A percentile compares a stretch with the other conserved stretches of the same genome.
phyloP scores from a whole-genome alignment of 2,797 vertebrate species.

The Pipistrellus pipistrellus region DNA sequence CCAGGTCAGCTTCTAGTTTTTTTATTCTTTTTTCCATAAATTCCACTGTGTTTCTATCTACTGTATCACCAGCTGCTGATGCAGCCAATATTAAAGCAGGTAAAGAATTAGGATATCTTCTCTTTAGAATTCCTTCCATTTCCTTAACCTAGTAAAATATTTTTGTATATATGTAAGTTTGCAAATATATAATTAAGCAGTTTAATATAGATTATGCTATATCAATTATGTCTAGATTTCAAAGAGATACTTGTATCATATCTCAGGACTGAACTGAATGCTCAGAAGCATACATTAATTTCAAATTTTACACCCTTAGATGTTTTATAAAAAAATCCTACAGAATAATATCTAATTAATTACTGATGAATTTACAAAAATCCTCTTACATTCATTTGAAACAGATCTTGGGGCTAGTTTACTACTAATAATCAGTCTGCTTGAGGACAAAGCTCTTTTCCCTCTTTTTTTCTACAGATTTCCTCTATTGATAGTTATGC shows the following conservation, averaged over 20 bases:
- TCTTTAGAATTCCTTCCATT: slow-evolving; percentile 93
- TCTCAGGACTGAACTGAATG: slow-evolving; percentile 15
- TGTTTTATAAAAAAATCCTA: background rate
- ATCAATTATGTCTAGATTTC: background rate
- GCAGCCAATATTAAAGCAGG: slow-evolving; percentile 95
- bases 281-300: background rate
- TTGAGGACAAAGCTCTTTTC: background rate
- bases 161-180: slow-evolving; percentile 16
- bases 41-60: slow-evolving; percentile 87
- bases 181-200: slow-evolving; percentile 52
- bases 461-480: background rate
- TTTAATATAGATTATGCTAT: slow-evolving; percentile 12
- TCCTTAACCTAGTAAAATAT: slow-evolving; percentile 88
- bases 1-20: slow-evolving; percentile 94
- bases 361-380: slow-evolving; percentile 21
- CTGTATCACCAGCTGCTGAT: slow-evolving; percentile 85
- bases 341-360: background rate
- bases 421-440: background rate
- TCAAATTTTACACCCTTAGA: slow-evolving; percentile 39
- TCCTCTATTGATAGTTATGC: background rate
- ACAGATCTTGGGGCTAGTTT: background rate
- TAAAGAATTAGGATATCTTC: slow-evolving; percentile 94
- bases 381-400: background rate
- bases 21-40: slow-evolving; percentile 94
- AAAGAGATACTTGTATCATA: background rate